A percentile compares a stretch with the other conserved stretches of the same genome.
These are phyloP conservation scores for Dermolepida albohirtum DNA, from an alignment of 2,888 invertebrate genomes.

Conservation along the genomic window DNA sequence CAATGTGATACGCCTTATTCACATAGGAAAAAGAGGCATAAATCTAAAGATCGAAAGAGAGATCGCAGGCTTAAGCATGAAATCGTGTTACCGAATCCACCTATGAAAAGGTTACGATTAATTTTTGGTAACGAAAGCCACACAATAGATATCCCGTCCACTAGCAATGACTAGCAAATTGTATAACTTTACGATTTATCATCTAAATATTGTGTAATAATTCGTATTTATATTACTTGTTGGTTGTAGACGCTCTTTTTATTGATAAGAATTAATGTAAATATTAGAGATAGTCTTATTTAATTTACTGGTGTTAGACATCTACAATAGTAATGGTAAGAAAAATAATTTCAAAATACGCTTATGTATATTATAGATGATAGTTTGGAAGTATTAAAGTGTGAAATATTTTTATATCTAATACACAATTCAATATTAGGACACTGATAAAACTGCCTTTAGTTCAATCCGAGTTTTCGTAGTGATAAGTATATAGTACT, in stretches of 20 bases:
- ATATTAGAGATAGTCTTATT: constrained; percentile 8
- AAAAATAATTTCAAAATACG: constrained; percentile 29
- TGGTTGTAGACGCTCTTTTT: constrained; percentile 8
- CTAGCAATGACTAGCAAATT: constrained; percentile 68
- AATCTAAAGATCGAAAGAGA: constrained; percentile 67
- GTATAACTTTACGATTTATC: constrained; percentile 22
- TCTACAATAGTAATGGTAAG: constrained; percentile 12
- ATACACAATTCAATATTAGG: constrained; percentile 21
- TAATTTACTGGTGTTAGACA: constrained; percentile 23
- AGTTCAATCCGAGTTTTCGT: not conserved
- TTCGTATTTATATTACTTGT: constrained; percentile 38
- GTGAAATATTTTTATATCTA: constrained; percentile 27
- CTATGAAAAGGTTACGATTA: constrained; percentile 86
- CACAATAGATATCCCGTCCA: constrained; percentile 88
- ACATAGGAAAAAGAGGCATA: constrained; percentile 73
- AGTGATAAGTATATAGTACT: too few relatives aligned
- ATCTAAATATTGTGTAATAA: constrained; percentile 14
- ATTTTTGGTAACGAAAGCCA: constrained; percentile 91
- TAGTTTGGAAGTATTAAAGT: constrained; percentile 30
- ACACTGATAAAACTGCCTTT: constrained; percentile 9
- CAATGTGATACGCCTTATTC: constrained; percentile 66
- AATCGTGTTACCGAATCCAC: constrained; percentile 72
- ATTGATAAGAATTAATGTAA: constrained; percentile 15
- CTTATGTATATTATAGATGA: constrained; percentile 28
- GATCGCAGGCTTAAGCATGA: constrained; percentile 58